Percentiles rank a stretch among this genome's conserved stretches.
Conservation (phyloP, 2,797 vertebrate genomes). For the Pipistrellus kuhlii region DNA sequence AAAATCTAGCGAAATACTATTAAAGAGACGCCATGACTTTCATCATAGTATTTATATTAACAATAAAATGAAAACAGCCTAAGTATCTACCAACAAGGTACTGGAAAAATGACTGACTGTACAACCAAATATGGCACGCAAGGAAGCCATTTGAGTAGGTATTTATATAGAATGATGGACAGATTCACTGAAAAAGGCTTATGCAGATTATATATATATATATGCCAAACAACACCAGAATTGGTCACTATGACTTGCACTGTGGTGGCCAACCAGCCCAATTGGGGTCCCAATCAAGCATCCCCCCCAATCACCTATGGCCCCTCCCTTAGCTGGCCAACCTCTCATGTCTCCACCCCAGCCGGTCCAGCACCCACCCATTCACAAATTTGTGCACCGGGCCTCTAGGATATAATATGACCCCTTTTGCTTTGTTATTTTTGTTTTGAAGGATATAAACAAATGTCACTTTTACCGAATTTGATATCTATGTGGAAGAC, state of each 20-base stretch:
- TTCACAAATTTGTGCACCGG: too few species aligned
- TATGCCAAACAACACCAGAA: too few species aligned
- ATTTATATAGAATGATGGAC: neutral
- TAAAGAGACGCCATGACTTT: slow-evolving; percentile 16
- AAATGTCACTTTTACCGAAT: neutral
- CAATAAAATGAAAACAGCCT: slow-evolving; percentile 22
- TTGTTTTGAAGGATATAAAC: neutral
- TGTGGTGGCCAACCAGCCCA: too few species aligned
- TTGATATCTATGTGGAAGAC: slow-evolving; percentile 7
- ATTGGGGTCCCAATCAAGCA: too few species aligned
- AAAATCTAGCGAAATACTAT: slow-evolving; percentile 33
- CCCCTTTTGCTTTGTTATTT: slow-evolving; percentile 21
- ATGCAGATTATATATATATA: neutral
- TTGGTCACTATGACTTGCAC: too few species aligned
- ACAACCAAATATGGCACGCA: neutral
- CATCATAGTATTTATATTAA: neutral
- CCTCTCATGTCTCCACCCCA: too few species aligned
- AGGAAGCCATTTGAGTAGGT: neutral
- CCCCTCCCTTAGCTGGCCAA: too few species aligned
- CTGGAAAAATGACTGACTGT: neutral
- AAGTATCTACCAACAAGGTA: neutral
- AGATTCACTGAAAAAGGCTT: neutral
- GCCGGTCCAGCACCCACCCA: fast-evolving
- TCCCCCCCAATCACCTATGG: too few species aligned
- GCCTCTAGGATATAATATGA: neutral